Evolutionary conservation across 2,888 invertebrate species (phyloP).

Genomic region (Dexiosoma caninum): DNA sequence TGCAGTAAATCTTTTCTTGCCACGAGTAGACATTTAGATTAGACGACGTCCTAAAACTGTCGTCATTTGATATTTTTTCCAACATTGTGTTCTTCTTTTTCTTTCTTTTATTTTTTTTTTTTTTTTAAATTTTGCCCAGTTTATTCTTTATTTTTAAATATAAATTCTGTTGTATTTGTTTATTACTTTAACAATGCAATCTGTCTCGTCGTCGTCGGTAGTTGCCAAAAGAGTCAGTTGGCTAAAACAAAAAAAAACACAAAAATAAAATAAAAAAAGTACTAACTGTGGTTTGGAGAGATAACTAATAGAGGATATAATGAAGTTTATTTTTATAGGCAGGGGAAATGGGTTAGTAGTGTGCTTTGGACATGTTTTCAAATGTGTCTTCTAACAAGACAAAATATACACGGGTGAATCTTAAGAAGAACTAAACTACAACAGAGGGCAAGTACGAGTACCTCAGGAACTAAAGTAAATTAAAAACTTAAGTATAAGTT

Average conservation of each 20-base stretch:
- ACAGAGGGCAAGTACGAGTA: no score
- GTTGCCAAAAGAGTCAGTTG: constrained; percentile 47
- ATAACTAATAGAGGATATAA: not conserved
- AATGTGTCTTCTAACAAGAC: not conserved
- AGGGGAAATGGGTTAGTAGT: not conserved
- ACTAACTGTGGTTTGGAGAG: constrained; percentile 1
- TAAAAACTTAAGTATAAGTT: no score
- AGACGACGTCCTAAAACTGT: constrained; percentile 67
- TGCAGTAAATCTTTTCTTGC: constrained; percentile 60
- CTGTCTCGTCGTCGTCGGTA: constrained; percentile 31
- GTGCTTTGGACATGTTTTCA: not conserved
- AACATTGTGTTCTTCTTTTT: constrained; percentile 17
- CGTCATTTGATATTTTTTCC: constrained; percentile 66
- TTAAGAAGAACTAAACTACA: no score
- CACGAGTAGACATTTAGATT: constrained; percentile 63
- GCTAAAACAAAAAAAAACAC: not conserved
- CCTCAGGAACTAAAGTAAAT: no score
- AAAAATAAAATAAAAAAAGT: not conserved
- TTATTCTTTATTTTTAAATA: constrained; percentile 23
- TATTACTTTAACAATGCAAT: constrained; percentile 52
- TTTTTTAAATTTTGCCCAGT: constrained; percentile 4
- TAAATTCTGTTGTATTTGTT: constrained; percentile 52
- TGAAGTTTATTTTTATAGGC: not conserved
- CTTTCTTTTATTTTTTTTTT: constrained; percentile 3
- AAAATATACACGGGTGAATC: no score